Percentiles rank a stretch among this genome's conserved stretches.
These are phyloP conservation scores for Corythoichthys haematopterus DNA, from an alignment of 2,113 vertebrate species.

Conservation along the genomic window DNA sequence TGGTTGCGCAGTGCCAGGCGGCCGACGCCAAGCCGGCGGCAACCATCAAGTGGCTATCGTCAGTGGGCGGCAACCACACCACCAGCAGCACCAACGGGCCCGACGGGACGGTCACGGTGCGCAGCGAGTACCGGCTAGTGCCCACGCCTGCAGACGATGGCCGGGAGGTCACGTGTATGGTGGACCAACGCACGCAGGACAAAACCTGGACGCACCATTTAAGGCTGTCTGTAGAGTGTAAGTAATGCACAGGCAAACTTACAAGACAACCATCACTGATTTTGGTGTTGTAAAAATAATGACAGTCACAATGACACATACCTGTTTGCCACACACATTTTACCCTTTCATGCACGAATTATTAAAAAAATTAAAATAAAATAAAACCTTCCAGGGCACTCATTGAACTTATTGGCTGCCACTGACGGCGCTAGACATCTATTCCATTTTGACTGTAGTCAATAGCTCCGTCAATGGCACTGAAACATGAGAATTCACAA, in stretches of 20 bases:
- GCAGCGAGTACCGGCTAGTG: conserved; percentile 72
- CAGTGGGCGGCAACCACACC: conserved; percentile 51
- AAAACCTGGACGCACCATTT: conserved; percentile 42
- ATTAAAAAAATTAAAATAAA: too few relatives aligned
- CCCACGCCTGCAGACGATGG: conserved; percentile 60
- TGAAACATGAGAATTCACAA: too few relatives aligned
- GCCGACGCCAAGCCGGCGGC: conserved; percentile 73
- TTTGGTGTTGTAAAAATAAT: background rate
- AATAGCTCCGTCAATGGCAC: too few relatives aligned
- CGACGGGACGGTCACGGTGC: conserved; percentile 74
- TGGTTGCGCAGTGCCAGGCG: conserved; percentile 78
- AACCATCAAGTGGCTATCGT: conserved; percentile 71
- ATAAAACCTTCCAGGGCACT: too few relatives aligned
- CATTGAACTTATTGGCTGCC: too few relatives aligned
- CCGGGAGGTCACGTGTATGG: conserved; percentile 61
- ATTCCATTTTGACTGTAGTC: too few relatives aligned
- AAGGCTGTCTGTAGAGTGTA: conserved; percentile 71
- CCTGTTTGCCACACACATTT: too few relatives aligned
- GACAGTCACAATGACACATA: background rate
- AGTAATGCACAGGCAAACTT: conserved; percentile 21
- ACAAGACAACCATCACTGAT: too few relatives aligned
- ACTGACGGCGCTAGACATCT: too few relatives aligned
- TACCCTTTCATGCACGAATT: too few relatives aligned
- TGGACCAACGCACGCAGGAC: conserved; percentile 63
- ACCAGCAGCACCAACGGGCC: conserved; percentile 42